phyloP scores from a whole-genome alignment of 1,140 invertebrate species.

The Calephelis virginiensis region DNA sequence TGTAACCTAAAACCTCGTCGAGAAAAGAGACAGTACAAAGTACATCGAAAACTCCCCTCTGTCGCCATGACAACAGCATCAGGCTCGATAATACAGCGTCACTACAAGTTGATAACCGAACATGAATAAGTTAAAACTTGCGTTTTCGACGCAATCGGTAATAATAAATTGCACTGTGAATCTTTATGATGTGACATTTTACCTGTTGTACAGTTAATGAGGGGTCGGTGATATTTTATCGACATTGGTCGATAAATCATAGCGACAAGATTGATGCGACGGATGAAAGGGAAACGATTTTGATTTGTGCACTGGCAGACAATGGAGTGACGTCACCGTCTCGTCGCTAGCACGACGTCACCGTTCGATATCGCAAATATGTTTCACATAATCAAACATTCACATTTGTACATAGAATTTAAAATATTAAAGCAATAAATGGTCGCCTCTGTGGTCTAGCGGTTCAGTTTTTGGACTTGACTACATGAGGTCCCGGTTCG shows the following conservation, averaged over 20 bases:
- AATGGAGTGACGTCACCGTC: conserved; percentile 34
- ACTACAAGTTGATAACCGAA: conserved; percentile 32
- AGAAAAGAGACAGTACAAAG: conserved; percentile 23
- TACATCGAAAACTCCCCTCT: conserved; percentile 38
- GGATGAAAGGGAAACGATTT: conserved; percentile 56
- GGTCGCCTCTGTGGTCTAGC: no score
- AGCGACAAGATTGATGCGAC: conserved; percentile 61
- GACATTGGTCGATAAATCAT: conserved; percentile 53
- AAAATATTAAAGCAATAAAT: no score
- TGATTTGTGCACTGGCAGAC: conserved; percentile 61
- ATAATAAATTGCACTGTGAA: conserved; percentile 32
- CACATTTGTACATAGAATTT: not conserved
- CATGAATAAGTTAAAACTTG: conserved; percentile 43
- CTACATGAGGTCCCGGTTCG: no score
- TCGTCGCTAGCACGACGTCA: conserved; percentile 11
- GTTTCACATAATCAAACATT: not conserved
- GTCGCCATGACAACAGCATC: conserved; percentile 49
- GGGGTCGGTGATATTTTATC: conserved; percentile 42
- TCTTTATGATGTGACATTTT: conserved; percentile 40
- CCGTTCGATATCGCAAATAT: conserved; percentile 5
- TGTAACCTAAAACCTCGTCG: conserved; percentile 17
- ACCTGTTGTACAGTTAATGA: conserved; percentile 49
- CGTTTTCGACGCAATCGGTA: conserved; percentile 28
- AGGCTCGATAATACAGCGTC: conserved; percentile 32
- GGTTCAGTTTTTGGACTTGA: no score